Base-by-base conservation (phyloP, 2,888 invertebrate species). In the Margaritifera margaritifera region DNA sequence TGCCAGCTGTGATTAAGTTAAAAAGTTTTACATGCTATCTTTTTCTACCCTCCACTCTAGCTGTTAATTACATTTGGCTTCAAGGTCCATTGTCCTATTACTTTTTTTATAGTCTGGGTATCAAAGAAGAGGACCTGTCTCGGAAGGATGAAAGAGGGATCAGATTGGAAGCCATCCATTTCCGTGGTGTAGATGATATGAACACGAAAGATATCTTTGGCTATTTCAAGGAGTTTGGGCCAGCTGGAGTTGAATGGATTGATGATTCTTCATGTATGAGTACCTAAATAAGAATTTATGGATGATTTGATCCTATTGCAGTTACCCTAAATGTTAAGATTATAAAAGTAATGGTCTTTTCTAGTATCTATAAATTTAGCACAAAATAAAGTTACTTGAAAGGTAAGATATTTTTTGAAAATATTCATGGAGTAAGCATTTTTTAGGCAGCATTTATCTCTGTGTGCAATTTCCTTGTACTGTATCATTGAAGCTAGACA, bases 221-320 rank as follows among this genome's bases (percentile, higher is more conserved):
- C 78, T 95, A 95, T 89, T 94, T 96, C 86, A 92, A 93, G 87
- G 93, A 94, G 78, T 94, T 93, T 88, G 93, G 93, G 64, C 95
- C 96, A n/a, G 91, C 93, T 19, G 93, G 93, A 18, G 92, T 96
- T 64, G 95, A 96, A 90, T 95, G 95, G 95, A 93, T 95, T 70
- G 94, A 94, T 90, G 94, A 94, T 86, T 91, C 92, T 78, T 94
- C 94, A 81, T 96, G 95, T 93, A 91, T 83, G 84, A 82, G 31
- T 62, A 50, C 22, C 25, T 63, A n/a, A 54, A 59, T 15, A 27
- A 15, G 15, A 15, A 4, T 25, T 25, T 25, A 20, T 24, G 15
- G 24, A 25, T 59, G 6, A 59, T 59, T 59, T 25, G 15, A 3
- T 4, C 22, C 6, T 8, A 20, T 25, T 51, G 59, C 27, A 25